Base-by-base conservation (phyloP, 2,888 invertebrate genomes). In the Quadriops clusia region DNA sequence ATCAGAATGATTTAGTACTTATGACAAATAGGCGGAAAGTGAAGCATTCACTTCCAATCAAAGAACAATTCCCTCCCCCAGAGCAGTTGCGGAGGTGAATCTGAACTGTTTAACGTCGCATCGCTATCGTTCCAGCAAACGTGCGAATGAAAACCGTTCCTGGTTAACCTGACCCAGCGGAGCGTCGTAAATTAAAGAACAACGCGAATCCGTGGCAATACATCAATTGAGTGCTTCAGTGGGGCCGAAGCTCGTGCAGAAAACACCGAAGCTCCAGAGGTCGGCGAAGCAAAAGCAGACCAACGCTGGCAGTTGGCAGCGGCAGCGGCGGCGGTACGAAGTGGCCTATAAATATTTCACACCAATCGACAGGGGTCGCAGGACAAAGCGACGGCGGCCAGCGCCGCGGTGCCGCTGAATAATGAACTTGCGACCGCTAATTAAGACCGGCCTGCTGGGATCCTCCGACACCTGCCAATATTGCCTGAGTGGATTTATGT, bases 401-500 rank as follows among this genome's bases (percentile, higher is more conserved):
- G 47, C 47, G 45, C 45, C 49, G 45, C 51, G 50, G 44, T 51
- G 48, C 45, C 44, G 35, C 49, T 56, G 56, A 57, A 56, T 57
- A 57, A 58, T 57, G 56, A 56, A 58, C 55, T 45, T 44, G 51
- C 47, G 48, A 56, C 56, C 57, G 53, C 60, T 58, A 58, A 60
- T 60, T 58, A 58, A 58, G 56, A 57, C 52, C 47, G 46, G 53
- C 49, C 56, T 52, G 49, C 48, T 46, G 56, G 56, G 53, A 51
- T 48, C 39, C 45, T 40, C 54, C 49, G 56, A 54, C 58, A 57
- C 54, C 56, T 57, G 58, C 54, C 56, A 57, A 58, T 58, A 54
- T 47, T 37, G 44, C 39, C 40, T 39, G 38, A 42, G 42, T 46
- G 46, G 50, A 56, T 56, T 54, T 54, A 56, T 54, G 51, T 46